Base-by-base conservation (phyloP, 1,140 invertebrate genomes). In the Zaprionus vittiger region DNA sequence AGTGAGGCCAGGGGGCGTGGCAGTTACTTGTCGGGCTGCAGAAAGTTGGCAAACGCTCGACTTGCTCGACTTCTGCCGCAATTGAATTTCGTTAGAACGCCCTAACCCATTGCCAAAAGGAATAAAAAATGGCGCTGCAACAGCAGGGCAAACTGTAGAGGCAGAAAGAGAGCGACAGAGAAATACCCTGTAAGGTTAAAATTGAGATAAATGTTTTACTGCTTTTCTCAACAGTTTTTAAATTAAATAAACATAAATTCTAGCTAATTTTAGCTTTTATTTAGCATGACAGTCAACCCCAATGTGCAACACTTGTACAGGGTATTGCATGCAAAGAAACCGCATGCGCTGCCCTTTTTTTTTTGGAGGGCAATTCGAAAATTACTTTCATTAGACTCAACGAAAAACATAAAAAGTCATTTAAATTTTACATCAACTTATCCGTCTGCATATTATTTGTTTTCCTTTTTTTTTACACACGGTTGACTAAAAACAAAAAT, bases 311-410 rank as follows among this genome's bases (percentile, higher is more conserved):
- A 7, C 1, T 31, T 31, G 0, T 2, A 31, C 7, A 31, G 28
- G 7, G 28, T 31, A 31, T 31, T 31, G 28, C 28, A 31, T 55
- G 22, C 24, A 44, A 61, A 47, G n/a, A 68, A 84, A 69, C 73
- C 74, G 59, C 82, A 64, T 62, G 65, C 60, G 49, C 67, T 79
- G 49, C 57, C 78, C 56, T 34, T 26, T 9, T 37, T 37, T 20
- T 54, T 70, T 73, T 38, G 3, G 59, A 34, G 63, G 57, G 67
- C 78, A 81, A 79, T 89, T 89, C 77, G 70, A 72, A 81, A 85
- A 85, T 82, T 85, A 85, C 71, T 87, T 91, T 86, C 72, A 83
- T 86, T 86, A 83, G 78, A 73, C 81, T 90, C 78, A 22, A 7
- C 17, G 22, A 31, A 47, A 22, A 7, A 17, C 22, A 31, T 34